Conservation (phyloP, 2,113 vertebrate genomes). For the Hemiprocne comata region DNA sequence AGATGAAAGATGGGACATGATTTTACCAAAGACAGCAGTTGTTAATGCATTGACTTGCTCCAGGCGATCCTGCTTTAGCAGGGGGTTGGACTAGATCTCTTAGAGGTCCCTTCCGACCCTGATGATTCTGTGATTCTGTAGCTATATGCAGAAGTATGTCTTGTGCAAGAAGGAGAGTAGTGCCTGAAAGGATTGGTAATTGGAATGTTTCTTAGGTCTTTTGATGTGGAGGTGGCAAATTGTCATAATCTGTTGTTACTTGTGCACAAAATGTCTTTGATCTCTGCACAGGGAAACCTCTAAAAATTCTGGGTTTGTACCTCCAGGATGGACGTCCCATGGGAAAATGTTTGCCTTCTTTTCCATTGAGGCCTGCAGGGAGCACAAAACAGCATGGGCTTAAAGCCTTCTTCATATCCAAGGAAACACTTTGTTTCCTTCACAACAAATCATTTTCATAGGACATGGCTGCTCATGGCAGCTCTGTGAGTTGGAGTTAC, state of each 20-base stretch:
- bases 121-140: neutral
- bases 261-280: neutral
- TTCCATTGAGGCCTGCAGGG: neutral
- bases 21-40: too few relatives aligned
- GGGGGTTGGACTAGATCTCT: too few relatives aligned
- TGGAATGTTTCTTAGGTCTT: neutral
- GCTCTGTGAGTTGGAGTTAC: neutral
- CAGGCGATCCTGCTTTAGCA: too few relatives aligned
- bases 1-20: too few relatives aligned
- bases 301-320: neutral
- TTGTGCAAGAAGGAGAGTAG: neutral
- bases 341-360: neutral
- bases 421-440: neutral
- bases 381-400: neutral
- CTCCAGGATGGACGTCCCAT: neutral
- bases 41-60: too few relatives aligned
- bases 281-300: neutral
- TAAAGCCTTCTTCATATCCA: neutral
- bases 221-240: neutral
- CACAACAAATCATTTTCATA: neutral
- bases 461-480: neutral
- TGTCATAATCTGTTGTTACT: neutral
- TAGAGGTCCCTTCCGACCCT: too few relatives aligned
- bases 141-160: neutral
- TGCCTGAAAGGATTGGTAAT: neutral